Evolutionary conservation across 2,888 invertebrate species (phyloP), one percentile per base, ranked within the genome.

Genomic region (Pecten maximus): DNA sequence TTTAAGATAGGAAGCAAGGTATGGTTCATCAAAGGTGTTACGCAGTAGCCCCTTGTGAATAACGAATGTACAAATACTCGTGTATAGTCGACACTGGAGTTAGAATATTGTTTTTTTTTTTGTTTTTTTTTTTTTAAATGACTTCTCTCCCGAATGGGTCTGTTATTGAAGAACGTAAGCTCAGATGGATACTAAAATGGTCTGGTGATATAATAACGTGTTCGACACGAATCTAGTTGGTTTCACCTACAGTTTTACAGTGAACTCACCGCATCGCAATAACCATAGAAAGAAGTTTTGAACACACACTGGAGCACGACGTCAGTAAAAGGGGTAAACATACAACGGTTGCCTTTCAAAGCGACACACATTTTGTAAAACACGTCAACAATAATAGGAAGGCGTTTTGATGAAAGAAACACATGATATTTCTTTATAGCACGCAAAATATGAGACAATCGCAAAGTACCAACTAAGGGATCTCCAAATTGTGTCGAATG

Each of bases 211-310:
- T 19, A 23, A 16, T 54, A 19, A 54, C 19, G 23, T 54, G 8
- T 19, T 16, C 23, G 50, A 54, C 15, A 54, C 50, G 50, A 54
- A 54, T 54, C 2, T 44, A 48, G 16, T 60, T 89, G n/a, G n/a
- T n/a, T n/a, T 28, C 19, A 48, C 23, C 40, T 35, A 16, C 28
- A 54, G 54, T 44, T 10, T 12, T 6, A 40, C 88, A 88, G 90
- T 91, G 40, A 90, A 90, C 87, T 90, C 90, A 0, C 91, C 91
- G 90, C 91, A 28, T n/a, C 89, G 39, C 35, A 91, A 88, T 89
- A 91, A 23, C 88, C 87, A 54, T 86, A 91, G 40, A 90, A 90
- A 3, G 91, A 90, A 48, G 44, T 60, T 12, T 44, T 40, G 19
- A 40, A 89, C 35, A 88, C 87, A 89, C 50, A 54, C 23, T 54